Evolutionary conservation across 2,797 vertebrate species (phyloP), one percentile per base, ranked within the genome.

Genomic region (Cercopithecus mitis): DNA sequence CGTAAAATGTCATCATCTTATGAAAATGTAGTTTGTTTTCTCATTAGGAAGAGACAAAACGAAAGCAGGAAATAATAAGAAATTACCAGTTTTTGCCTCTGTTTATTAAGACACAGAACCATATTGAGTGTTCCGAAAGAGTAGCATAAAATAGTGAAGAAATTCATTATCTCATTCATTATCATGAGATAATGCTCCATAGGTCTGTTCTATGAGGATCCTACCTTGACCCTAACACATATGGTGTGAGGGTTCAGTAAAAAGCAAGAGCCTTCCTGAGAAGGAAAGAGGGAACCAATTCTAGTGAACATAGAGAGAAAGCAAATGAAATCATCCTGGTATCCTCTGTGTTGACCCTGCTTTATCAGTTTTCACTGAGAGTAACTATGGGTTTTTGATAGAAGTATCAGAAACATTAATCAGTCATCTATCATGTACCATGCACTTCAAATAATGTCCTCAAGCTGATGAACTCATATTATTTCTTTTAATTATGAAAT

Each of bases 141-240:
- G 12, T 9, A 61, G 27, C 10, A 25, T 33, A 67, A 82, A 50
- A 75, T 5, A 43, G 5, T 85, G 0, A 90, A 27, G 0, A 15
- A 52, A 61, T 27, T 33, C 10, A 45, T 45, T 45, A 45, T 45
- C 43, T 45, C 43, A 45, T 45, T 45, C 43, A 11, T 45, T 45
- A 11, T 45, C 43, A 45, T 45, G 43, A 45, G 43, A 45, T 45
- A 39, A 19, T 72, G 0, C 4, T 58, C 6, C 8, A 2, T 13
- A 19, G 2, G 1, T n/a, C 0, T 3, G 2, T 83, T 19, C 9
- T 83, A 1, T 39, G 1, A 20, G 4, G 2, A 20, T 4, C 13
- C 6, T 72, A 3, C 12, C 14, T 73, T n/a, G 2, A 10, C 10
- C 1, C 33, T 52, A 27, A n/a, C 4, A 25, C 0, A 5, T 50